These are phyloP conservation scores for Agrochola lota DNA, from an alignment of 2,888 invertebrate genomes.

Conservation along the genomic window DNA sequence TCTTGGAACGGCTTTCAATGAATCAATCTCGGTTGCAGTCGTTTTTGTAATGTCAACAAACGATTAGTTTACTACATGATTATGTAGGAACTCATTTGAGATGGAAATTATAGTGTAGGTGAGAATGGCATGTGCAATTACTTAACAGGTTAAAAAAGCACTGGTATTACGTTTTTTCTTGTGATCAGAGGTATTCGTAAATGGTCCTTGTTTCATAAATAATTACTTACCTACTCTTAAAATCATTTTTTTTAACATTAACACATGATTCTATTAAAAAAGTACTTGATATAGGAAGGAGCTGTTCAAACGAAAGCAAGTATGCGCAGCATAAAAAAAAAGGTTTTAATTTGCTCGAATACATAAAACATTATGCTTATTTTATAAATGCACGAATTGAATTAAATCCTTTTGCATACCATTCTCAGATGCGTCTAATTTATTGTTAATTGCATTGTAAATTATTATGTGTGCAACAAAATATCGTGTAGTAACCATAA, in stretches of 20 bases:
- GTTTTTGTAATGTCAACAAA: constrained; percentile 63
- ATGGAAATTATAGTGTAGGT: constrained; percentile 45
- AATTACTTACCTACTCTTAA: not conserved
- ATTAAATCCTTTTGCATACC: not conserved
- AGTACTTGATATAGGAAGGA: not conserved
- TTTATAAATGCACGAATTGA: not conserved
- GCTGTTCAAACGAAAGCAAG: not conserved
- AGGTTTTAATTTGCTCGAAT: not conserved
- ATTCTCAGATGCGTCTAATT: constrained; percentile 12
- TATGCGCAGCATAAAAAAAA: too few species aligned
- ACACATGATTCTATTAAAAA: not conserved
- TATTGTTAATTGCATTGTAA: constrained; percentile 51
- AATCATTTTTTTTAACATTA: not conserved
- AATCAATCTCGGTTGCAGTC: constrained; percentile 57
- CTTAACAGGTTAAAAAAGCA: constrained; percentile 36
- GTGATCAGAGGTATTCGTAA: not conserved
- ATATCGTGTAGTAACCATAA: constrained; percentile 22
- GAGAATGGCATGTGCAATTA: constrained; percentile 19
- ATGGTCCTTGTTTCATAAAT: not conserved
- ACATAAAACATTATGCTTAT: not conserved
- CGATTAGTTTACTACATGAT: constrained; percentile 56
- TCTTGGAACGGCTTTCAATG: constrained; percentile 55
- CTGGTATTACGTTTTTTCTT: not conserved
- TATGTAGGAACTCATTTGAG: constrained; percentile 49
- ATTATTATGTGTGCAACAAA: constrained; percentile 26